Evolutionary conservation across 2,888 invertebrate genomes (phyloP), one percentile per base, ranked within the genome.

Genomic region (Anoncus sp.): DNA sequence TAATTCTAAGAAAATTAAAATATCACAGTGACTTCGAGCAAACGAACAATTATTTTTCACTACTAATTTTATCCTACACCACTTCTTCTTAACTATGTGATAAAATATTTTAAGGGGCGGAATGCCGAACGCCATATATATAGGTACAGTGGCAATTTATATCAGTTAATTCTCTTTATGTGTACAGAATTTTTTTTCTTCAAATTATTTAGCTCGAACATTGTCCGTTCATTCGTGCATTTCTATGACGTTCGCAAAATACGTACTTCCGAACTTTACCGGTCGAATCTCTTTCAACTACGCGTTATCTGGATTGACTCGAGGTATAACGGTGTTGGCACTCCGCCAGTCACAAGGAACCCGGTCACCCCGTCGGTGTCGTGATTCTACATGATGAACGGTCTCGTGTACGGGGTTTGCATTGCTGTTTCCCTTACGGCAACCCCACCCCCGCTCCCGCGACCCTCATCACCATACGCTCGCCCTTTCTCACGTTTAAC

Each of bases 401-500:
- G 73, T 80, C 72, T 79, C 81, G 79, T 75, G 81, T 79, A 73
- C 74, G 51, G 63, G 55, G 66, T 81, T 81, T 79, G 80, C 71
- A 65, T 75, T 59, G 81, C 75, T 20, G 63, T 63, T 73, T 69
- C 69, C 73, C 63, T 63, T 38, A 20, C 71, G 69, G 66, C 27
- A 20, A 38, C 57, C 62, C 63, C 38, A 63, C 47, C 47, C n/a
- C n/a, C n/a, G n/a, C n/a, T n/a, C n/a, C n/a, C n/a, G n/a, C n/a
- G n/a, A 53, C 45, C 69, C 69, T 53, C 67, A 40, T 59, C 70
- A 16, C 27, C 55, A 53, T 24, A 18, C 18, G 14, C 62, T 70
- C 72, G 71, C 79, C 78, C 82, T 81, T 80, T 79, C 82, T 77
- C 79, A 67, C 79, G 66, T 74, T 80, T 65, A 69, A 77, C 82